Conservation (phyloP, 2,888 invertebrate genomes). For the Ctenicera cuprea region DNA sequence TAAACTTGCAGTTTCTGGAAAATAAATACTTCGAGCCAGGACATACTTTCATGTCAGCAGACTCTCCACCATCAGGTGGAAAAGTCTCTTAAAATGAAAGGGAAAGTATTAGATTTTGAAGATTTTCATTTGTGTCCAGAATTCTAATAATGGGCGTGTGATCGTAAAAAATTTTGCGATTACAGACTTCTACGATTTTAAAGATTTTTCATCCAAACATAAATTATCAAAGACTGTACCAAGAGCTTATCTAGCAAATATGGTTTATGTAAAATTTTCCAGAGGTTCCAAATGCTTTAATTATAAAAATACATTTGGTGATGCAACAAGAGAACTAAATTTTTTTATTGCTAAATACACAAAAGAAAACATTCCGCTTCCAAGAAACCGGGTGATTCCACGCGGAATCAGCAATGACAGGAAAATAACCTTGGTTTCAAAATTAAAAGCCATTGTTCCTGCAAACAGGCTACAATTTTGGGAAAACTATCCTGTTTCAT, state of each 20-base stretch:
- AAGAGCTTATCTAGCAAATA: neutral
- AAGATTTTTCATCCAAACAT: neutral
- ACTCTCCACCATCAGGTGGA: constrained; percentile 42
- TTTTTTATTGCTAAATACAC: neutral
- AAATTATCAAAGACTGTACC: neutral
- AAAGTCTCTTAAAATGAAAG: constrained; percentile 27
- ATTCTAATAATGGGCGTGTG: neutral
- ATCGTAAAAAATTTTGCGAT: neutral
- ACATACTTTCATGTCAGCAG: constrained; percentile 39
- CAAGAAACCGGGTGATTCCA: neutral
- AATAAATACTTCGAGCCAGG: constrained; percentile 43
- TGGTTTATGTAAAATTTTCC: neutral
- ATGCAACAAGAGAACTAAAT: neutral
- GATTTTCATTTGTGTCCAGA: constrained; percentile 26
- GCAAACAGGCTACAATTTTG: neutral
- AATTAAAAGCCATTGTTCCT: neutral
- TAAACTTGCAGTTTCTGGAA: too few relatives aligned
- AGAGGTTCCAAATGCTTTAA: neutral
- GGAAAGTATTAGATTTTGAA: constrained; percentile 38
- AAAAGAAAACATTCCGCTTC: neutral
- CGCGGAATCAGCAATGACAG: neutral
- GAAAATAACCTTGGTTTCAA: neutral
- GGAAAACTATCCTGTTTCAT: neutral
- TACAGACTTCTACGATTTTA: neutral
- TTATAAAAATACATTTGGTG: constrained; percentile 1